phyloP scores from a whole-genome alignment of 2,888 invertebrate species.

The Erebia aethiops region DNA sequence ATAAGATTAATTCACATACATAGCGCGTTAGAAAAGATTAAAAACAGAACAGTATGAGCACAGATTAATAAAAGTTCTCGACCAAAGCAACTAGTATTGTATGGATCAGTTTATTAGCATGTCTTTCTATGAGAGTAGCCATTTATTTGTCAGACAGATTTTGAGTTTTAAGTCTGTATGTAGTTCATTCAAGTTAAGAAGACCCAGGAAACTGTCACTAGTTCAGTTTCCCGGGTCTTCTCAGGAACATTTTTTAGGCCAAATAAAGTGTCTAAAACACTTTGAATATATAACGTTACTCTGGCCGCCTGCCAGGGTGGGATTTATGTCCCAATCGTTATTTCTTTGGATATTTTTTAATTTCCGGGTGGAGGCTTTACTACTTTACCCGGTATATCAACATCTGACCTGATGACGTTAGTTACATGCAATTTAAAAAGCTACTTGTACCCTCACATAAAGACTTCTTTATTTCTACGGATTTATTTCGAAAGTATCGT shows the following conservation, averaged over 20 bases:
- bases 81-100: not conserved
- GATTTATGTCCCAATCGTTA: conserved; percentile 43
- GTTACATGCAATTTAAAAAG: not conserved
- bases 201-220: conserved; percentile 6
- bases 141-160: conserved; percentile 10
- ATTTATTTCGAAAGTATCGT: too few species aligned
- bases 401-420: conserved; percentile 4
- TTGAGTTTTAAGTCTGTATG: conserved; percentile 12
- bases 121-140: conserved; percentile 9
- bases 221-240: not conserved
- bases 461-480: too few species aligned
- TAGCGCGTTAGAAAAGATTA: not conserved
- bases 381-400: conserved; percentile 6
- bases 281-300: conserved; percentile 39
- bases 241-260: conserved; percentile 25
- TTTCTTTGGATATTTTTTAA: conserved; percentile 44
- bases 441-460: conserved; percentile 13
- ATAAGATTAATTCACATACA: not conserved
- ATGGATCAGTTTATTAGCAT: conserved; percentile 11
- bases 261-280: conserved; percentile 36
- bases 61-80: not conserved
- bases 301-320: conserved; percentile 43
- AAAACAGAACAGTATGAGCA: not conserved
- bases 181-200: conserved; percentile 11
- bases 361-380: conserved; percentile 39